Conservation (phyloP, 2,113 vertebrate genomes). For the Hemiprocne comata region DNA sequence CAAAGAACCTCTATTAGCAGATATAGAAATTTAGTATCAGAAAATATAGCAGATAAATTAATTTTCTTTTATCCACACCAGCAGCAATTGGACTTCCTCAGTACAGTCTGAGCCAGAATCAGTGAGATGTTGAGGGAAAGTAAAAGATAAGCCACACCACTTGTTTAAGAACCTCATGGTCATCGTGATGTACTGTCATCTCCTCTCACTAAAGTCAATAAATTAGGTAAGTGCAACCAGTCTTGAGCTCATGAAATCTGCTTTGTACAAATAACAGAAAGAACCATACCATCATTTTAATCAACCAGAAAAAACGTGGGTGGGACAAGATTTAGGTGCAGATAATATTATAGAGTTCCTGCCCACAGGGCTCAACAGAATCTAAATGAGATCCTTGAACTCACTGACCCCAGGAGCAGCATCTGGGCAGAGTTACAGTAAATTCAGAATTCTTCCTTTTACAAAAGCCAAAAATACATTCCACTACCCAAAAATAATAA, state of each 20-base stretch:
- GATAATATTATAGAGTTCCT: not conserved
- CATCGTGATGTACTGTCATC: not conserved
- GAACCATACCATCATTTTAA: not conserved
- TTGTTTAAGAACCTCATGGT: fast-evolving
- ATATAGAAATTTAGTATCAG: not conserved
- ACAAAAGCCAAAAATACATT: not conserved
- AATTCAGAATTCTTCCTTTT: not conserved
- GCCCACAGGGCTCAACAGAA: not conserved
- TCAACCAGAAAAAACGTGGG: not conserved
- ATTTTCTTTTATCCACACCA: fast-evolving
- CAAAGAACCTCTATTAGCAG: no score
- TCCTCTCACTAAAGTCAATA: fast-evolving
- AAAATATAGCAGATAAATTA: fast-evolving
- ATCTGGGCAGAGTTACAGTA: not conserved
- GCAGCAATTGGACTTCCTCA: not conserved
- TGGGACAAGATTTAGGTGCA: not conserved
- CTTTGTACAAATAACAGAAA: not conserved
- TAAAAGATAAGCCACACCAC: fast-evolving
- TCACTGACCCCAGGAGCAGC: not conserved
- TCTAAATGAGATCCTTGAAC: not conserved
- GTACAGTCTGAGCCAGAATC: not conserved
- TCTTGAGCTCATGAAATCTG: not conserved
- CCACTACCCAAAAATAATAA: conserved; percentile 45
- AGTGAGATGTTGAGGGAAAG: not conserved
- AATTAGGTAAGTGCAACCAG: not conserved